phyloP scores from a whole-genome alignment of 2,113 vertebrate genomes.

The Anas platyrhynchos region DNA sequence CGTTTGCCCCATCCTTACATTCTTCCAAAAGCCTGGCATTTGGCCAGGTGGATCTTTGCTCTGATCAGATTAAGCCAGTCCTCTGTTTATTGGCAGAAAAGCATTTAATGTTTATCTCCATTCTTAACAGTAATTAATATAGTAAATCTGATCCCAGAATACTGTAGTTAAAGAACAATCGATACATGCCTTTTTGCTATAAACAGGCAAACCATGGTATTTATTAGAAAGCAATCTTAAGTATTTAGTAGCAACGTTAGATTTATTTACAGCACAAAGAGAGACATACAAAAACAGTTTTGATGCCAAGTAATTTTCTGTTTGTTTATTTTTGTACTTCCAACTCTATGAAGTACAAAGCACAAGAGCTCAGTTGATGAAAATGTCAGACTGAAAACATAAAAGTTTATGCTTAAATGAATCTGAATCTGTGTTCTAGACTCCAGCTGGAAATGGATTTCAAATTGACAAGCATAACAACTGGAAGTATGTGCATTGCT shows the following conservation, averaged over 20 bases:
- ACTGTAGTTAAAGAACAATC: not conserved
- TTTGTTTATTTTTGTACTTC: constrained; percentile 18
- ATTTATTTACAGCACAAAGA: constrained; percentile 37
- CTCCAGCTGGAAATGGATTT: constrained; percentile 49
- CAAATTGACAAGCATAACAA: constrained; percentile 27
- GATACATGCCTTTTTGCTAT: not conserved
- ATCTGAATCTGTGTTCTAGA: constrained; percentile 26
- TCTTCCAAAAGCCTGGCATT: not conserved
- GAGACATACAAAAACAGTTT: not conserved
- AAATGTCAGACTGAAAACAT: constrained; percentile 28
- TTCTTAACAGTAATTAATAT: not conserved
- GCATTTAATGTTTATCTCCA: not conserved
- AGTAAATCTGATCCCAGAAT: not conserved
- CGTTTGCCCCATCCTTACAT: not conserved
- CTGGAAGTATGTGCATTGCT: not conserved
- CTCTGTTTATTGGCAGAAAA: not conserved
- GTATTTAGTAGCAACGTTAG: not conserved
- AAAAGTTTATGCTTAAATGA: constrained; percentile 47
- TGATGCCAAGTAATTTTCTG: not conserved
- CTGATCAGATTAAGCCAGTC: not conserved
- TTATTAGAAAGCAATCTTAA: not conserved
- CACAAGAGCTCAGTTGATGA: not conserved
- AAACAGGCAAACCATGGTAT: not conserved
- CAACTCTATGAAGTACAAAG: constrained; percentile 6
- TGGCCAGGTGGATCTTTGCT: not conserved